phyloP scores from a whole-genome alignment of 2,797 vertebrate species.

The Scomberomorus guttatus region DNA sequence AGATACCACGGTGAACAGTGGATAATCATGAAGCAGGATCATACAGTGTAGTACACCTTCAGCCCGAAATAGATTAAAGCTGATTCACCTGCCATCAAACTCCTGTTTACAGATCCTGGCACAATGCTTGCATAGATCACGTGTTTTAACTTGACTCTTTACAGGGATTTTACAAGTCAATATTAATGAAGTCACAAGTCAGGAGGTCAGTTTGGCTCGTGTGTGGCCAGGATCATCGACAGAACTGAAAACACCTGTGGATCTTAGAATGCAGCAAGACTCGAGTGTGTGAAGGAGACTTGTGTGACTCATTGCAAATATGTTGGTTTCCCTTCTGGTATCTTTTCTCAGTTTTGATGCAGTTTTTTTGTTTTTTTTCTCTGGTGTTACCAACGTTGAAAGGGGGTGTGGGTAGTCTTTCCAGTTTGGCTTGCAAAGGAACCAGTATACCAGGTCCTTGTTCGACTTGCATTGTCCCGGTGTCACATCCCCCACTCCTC shows the following conservation, averaged over 20 bases:
- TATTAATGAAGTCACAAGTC: constrained; percentile 46
- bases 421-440: background rate
- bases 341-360: background rate
- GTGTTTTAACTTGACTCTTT: constrained; percentile 27
- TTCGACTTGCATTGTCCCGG: no score
- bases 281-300: background rate
- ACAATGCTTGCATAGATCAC: constrained; percentile 4
- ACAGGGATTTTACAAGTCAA: constrained; percentile 17
- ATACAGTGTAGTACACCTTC: constrained; percentile 8
- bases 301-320: background rate
- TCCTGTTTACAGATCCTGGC: constrained; percentile 5
- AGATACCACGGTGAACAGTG: constrained; percentile 15
- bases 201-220: constrained; percentile 35
- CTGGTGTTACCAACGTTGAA: background rate
- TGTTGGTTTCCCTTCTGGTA: background rate
- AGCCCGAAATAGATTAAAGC: constrained; percentile 4
- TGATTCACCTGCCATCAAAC: background rate
- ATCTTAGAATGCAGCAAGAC: background rate
- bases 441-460: background rate
- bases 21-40: constrained; percentile 30
- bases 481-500: background rate
- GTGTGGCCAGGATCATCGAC: background rate
- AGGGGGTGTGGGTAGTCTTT: no score
- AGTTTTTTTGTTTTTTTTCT: background rate
- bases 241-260: constrained; percentile 40